Evolutionary conservation across 2,113 vertebrate species (phyloP), one percentile per base, ranked within the genome.

Genomic region (Platysternon megacephalum): DNA sequence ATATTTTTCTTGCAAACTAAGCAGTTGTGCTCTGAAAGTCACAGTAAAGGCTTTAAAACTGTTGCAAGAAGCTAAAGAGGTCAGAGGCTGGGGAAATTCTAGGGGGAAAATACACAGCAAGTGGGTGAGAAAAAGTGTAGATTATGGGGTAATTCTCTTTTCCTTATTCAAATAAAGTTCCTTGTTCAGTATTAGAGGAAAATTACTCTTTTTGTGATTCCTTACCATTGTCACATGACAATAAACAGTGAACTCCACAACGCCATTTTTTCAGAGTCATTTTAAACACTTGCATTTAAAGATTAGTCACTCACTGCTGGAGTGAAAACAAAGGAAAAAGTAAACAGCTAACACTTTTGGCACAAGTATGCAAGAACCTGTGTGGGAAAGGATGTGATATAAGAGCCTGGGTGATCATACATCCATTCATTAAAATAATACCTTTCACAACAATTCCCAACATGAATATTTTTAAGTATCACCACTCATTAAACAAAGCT

Each of bases 361-460:
- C 88, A 96, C 68, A 91, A 88, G 48, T 93, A 96, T 89, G 90
- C n/a, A 81, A 96, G 76, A 94, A 74, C 8, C 72, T 94, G 87
- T 96, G 96, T 94, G 94, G 95, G 91, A 97, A 97, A 95, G 84
- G 94, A 94, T 97, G 72, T 92, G 85, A 91, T 95, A 91, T 91
- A 90, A 93, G 42, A 91, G 39, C 52, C 85, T 91, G 74, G 93
- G 96, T 96, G 89, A 93, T 95, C 80, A 83, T 53, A 95, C 74
- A 90, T 90, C 84, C 91, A 96, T 96, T 93, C 95, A 95, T 95
- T 95, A 95, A 96, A 97, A 78, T 78, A 93, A 96, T 95, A 90
- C 19, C 51, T 95, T 94, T 95, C 94, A 90, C 87, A 93, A 84
- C 93, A 95, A 91, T 96, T 96, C 93, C 48, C 93, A 89, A 93